phyloP scores from a whole-genome alignment of 2,797 vertebrate species.

The Galago senegalensis region DNA sequence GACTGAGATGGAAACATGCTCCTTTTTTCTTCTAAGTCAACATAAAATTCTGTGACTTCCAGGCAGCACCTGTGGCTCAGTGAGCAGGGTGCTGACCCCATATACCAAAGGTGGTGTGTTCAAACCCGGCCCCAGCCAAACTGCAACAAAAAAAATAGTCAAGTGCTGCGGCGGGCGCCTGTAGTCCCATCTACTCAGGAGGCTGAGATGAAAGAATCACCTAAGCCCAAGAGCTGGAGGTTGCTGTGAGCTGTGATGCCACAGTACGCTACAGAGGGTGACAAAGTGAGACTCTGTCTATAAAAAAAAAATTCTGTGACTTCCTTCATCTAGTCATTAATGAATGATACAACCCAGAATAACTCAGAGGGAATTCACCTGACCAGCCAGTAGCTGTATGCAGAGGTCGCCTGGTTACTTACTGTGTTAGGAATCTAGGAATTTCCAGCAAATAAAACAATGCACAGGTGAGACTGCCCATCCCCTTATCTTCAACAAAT shows the following conservation, averaged over 20 bases:
- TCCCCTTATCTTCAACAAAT: neutral
- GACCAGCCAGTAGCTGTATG: neutral
- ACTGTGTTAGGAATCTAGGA: conserved; percentile 7
- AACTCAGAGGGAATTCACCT: conserved; percentile 7
- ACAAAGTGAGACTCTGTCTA: too few relatives aligned
- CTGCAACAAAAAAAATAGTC: too few relatives aligned
- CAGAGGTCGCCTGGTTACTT: neutral
- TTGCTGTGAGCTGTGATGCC: too few relatives aligned
- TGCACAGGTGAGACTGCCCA: neutral
- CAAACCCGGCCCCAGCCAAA: too few relatives aligned
- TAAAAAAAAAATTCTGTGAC: conserved; percentile 25
- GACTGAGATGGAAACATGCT: neutral
- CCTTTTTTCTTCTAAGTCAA: conserved; percentile 3
- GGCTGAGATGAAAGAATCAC: too few relatives aligned
- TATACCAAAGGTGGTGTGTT: too few relatives aligned
- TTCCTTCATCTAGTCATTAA: conserved; percentile 44
- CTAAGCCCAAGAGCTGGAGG: too few relatives aligned
- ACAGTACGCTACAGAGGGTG: too few relatives aligned
- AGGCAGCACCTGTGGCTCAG: too few relatives aligned
- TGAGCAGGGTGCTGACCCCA: too few relatives aligned
- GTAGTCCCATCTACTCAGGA: too few relatives aligned
- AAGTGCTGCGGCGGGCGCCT: too few relatives aligned
- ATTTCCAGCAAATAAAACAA: neutral
- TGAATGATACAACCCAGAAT: neutral
- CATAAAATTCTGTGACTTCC: conserved; percentile 49